Conservation (phyloP, 35 echinoderm and acorn worm species). For the Acanthaster planci region DNA sequence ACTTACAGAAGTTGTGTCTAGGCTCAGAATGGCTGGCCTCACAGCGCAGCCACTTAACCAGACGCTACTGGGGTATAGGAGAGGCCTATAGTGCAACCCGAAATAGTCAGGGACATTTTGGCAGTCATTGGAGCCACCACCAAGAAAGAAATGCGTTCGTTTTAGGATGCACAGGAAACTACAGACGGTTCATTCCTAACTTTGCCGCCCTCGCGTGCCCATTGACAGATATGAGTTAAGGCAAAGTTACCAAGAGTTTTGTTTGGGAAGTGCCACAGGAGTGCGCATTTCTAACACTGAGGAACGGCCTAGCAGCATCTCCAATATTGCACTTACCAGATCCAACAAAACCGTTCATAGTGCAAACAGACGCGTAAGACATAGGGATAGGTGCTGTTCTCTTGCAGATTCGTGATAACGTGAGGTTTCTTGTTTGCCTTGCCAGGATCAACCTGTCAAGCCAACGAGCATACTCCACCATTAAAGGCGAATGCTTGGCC, state of each 20-base stretch:
- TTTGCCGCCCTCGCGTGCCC: slow-evolving; percentile 45
- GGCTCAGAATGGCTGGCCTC: slow-evolving; percentile 15
- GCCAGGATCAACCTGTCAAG: slow-evolving; percentile 24
- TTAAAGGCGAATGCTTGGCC: slow-evolving; percentile 6
- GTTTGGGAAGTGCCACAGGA: slow-evolving; percentile 47
- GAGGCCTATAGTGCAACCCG: slow-evolving; percentile 5
- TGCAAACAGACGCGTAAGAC: slow-evolving; percentile 34
- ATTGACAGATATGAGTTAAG: slow-evolving; percentile 45
- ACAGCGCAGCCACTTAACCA: slow-evolving; percentile 63
- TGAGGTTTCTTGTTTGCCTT: slow-evolving; percentile 17
- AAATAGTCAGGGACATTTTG: slow-evolving; percentile 37
- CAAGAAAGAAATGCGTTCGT: slow-evolving; percentile 55
- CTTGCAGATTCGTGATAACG: not conserved
- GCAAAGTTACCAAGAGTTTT: slow-evolving; percentile 32
- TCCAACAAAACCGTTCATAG: slow-evolving; percentile 29
- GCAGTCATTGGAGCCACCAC: slow-evolving; percentile 41
- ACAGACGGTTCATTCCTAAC: slow-evolving; percentile 54
- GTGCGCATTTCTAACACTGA: slow-evolving; percentile 33
- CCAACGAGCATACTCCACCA: not conserved
- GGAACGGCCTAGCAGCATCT: not conserved
- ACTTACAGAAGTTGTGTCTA: not conserved
- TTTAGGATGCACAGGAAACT: slow-evolving; percentile 33
- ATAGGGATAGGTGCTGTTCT: slow-evolving; percentile 25
- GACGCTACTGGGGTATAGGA: slow-evolving; percentile 56
- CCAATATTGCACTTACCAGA: slow-evolving; percentile 59